Conservation (phyloP, 2,113 vertebrate species). For the Meles meles region DNA sequence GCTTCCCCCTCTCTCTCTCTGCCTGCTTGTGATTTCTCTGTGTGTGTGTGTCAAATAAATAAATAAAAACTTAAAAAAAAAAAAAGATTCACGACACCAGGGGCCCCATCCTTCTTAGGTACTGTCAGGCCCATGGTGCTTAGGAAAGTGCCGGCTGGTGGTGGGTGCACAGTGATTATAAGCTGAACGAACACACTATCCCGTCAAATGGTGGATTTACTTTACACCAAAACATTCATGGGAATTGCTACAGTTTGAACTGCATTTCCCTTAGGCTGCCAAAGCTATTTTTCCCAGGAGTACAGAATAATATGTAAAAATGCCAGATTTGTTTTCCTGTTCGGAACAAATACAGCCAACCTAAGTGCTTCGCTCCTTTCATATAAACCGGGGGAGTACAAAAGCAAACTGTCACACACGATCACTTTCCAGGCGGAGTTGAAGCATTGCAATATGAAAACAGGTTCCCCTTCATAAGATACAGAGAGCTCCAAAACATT, state of each 20-base stretch:
- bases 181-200: neutral
- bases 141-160: neutral
- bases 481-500: constrained; percentile 4
- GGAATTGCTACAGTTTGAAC: constrained; percentile 50
- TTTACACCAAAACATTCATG: neutral
- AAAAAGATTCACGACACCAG: neutral
- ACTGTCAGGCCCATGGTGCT: accelerated
- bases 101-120: neutral
- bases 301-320: constrained; percentile 64
- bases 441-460: neutral
- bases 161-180: no score
- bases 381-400: constrained; percentile 25
- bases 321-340: constrained; percentile 69
- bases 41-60: no score
- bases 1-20: no score
- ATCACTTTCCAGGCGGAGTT: constrained; percentile 28
- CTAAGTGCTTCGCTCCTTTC: constrained; percentile 42
- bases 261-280: constrained; percentile 46
- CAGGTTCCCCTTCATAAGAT: constrained; percentile 21
- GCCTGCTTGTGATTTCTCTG: no score
- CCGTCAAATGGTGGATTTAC: neutral
- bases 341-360: constrained; percentile 51
- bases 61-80: no score
- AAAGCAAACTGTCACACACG: constrained; percentile 47
- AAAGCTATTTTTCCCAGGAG: constrained; percentile 47